Percentiles rank a stretch among this genome's conserved stretches.
Evolutionary conservation across 2,797 vertebrate species (phyloP).

Genomic region (Muscicapa striata): DNA sequence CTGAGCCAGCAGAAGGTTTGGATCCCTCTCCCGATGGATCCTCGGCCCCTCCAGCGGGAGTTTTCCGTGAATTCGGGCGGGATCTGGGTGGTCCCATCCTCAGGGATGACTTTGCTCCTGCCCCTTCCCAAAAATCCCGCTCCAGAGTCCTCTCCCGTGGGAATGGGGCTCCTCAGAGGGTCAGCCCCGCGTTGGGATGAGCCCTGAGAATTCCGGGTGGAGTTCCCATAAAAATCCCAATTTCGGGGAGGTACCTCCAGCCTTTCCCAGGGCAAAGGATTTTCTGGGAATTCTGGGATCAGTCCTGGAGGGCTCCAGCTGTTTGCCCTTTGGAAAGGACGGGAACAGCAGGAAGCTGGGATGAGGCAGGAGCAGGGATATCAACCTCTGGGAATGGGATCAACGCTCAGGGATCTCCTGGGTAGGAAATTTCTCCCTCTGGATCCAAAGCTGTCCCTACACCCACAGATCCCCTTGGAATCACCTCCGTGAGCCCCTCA

Average conservation of each 20-base stretch:
- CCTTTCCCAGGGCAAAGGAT: neutral
- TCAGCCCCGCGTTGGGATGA: fast-evolving
- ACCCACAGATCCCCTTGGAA: fast-evolving
- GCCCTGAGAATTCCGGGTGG: neutral
- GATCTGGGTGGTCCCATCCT: neutral
- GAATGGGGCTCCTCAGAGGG: fast-evolving
- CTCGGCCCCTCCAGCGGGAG: fast-evolving
- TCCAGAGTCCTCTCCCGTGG: neutral
- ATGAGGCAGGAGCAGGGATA: neutral
- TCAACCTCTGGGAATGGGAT: fast-evolving
- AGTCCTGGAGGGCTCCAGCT: fast-evolving
- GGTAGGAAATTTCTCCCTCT: neutral
- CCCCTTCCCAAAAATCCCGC: neutral
- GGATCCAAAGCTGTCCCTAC: neutral
- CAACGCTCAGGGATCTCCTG: neutral
- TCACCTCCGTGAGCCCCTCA: fast-evolving
- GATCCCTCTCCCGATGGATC: too few relatives aligned
- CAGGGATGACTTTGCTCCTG: neutral
- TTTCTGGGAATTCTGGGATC: neutral
- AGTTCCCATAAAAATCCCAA: neutral
- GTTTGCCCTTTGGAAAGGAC: fast-evolving
- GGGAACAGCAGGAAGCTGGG: neutral
- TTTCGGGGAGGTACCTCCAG: neutral
- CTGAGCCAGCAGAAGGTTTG: too few relatives aligned
- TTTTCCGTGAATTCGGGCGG: neutral